Evolutionary conservation across 2,113 vertebrate species (phyloP).

Genomic region (Conger conger): DNA sequence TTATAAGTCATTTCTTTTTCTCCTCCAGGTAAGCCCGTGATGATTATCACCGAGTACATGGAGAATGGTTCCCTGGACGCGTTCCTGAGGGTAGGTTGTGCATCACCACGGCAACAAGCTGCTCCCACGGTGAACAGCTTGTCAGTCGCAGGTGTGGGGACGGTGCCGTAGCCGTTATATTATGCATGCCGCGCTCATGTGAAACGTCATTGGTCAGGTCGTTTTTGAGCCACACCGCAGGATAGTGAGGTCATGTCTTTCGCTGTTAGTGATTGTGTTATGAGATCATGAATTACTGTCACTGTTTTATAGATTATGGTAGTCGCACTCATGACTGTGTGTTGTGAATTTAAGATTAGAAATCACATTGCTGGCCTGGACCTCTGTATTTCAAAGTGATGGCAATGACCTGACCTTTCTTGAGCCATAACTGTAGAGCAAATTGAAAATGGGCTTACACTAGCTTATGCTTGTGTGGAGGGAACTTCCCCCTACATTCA

Average conservation of each 20-base stretch:
- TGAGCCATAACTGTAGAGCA: not conserved
- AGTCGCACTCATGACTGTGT: not conserved
- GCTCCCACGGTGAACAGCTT: not conserved
- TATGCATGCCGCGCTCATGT: not conserved
- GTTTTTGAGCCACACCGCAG: not conserved
- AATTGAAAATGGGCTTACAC: not conserved
- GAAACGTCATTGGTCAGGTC: not conserved
- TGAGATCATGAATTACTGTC: not conserved
- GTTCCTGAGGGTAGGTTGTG: conserved; percentile 86
- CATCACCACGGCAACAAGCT: not conserved
- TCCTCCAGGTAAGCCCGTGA: conserved; percentile 88
- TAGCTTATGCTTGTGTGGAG: not conserved
- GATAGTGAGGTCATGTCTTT: not conserved
- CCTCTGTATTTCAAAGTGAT: not conserved
- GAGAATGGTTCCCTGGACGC: conserved; percentile 96
- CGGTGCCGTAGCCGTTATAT: not conserved
- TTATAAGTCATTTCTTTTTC: conserved; percentile 36
- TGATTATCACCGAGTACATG: conserved; percentile 99
- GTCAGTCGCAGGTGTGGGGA: not conserved
- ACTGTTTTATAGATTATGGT: not conserved
- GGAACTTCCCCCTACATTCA: not conserved
- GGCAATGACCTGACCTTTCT: not conserved
- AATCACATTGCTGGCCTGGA: not conserved
- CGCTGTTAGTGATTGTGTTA: not conserved
- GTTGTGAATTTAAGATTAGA: not conserved